Conservation (phyloP, 2,113 vertebrate species). For the Nansenia antarctica region DNA sequence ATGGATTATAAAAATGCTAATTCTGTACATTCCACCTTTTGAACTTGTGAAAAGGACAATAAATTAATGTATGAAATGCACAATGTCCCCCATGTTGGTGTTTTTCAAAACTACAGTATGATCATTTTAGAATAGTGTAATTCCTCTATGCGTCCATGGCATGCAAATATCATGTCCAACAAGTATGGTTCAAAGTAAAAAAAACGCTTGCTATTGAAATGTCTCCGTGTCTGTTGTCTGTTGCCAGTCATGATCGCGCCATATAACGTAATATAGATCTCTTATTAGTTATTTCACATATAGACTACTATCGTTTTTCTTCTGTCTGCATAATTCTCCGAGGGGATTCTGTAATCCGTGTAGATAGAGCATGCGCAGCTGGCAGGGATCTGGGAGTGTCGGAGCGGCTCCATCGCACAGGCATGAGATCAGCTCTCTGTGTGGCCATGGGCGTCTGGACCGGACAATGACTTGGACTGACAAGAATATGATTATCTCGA, state of each 20-base stretch:
- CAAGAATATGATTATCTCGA: conserved; percentile 10
- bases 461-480: conserved; percentile 52
- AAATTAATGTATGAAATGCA: neutral
- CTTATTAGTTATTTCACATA: too few species aligned
- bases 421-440: conserved; percentile 34
- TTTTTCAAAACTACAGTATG: neutral
- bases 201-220: too few species aligned
- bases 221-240: too few species aligned
- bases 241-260: too few species aligned
- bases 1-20: neutral
- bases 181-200: too few species aligned
- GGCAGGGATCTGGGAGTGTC: conserved; percentile 68
- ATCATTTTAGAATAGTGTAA: neutral
- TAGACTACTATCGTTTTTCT: too few species aligned
- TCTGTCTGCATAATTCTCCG: too few species aligned
- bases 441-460: conserved; percentile 48
- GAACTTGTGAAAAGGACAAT: neutral
- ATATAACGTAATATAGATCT: too few species aligned
- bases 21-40: neutral
- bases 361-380: conserved; percentile 64
- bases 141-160: neutral
- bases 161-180: too few species aligned
- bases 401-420: conserved; percentile 41
- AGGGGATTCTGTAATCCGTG: conserved; percentile 16
- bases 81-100: neutral